phyloP scores from a whole-genome alignment of 2,113 vertebrate genomes.

The Leptocoma aspasia region DNA sequence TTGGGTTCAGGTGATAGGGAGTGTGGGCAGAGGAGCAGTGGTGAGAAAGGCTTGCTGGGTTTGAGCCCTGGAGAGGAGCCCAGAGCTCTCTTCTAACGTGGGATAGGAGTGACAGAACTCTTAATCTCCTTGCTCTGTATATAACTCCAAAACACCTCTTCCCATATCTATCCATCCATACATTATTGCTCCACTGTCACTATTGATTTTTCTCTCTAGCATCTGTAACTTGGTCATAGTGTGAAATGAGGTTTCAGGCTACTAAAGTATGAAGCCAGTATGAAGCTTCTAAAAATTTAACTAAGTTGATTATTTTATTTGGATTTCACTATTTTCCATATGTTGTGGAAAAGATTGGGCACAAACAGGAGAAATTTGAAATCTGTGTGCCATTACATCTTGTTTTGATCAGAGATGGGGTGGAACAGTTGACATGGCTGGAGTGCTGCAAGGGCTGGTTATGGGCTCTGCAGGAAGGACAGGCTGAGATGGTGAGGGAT shows the following conservation, averaged over 20 bases:
- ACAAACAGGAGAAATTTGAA: background rate
- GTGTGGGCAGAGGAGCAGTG: background rate
- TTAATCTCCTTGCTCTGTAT: background rate
- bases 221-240: background rate
- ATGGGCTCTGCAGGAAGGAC: background rate
- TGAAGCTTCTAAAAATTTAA: background rate
- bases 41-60: background rate
- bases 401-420: background rate
- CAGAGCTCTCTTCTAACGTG: background rate
- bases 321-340: background rate
- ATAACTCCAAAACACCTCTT: background rate
- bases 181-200: background rate
- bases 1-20: background rate
- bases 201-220: background rate
- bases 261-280: background rate
- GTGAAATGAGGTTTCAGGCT: background rate
- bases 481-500: background rate
- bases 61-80: background rate
- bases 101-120: background rate
- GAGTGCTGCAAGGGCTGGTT: background rate
- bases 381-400: fast-evolving
- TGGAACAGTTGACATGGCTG: background rate
- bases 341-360: background rate
- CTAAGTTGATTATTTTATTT: background rate
- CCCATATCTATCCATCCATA: background rate